Base-by-base conservation (phyloP, 1,140 invertebrate species). In the Drosophila malerkotliana region DNA sequence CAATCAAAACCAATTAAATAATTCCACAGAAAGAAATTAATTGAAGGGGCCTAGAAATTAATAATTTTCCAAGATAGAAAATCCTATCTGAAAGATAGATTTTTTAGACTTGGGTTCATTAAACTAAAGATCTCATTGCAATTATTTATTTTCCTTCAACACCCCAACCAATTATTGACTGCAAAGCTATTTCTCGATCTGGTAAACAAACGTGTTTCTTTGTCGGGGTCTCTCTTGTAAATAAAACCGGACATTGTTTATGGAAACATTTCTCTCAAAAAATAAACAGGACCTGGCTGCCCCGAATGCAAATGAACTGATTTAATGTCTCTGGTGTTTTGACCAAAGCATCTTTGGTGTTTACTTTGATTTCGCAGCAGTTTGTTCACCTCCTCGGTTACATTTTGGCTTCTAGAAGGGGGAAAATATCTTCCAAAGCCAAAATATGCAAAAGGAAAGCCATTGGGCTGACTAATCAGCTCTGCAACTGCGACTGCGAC, bases 391-490 rank as follows among this genome's bases (percentile, higher is more conserved):
- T 84, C 24, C 54, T 41, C n/a, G 30, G 24, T 30, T 47, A 77
- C 32, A 32, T 8, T 32, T 32, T 10, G 32, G 32, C 53, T 32
- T 30, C 41, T 72, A 54, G 18, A 37, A 26, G n/a, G 10, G 34
- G 10, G 41, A 18, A 54, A 52, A 64, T 18, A 53, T 51, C 41
- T 39, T n/a, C n/a, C 18, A 49, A 58, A 59, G 21, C 48, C 48
- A 55, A 72, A 56, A 26, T 53, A 48, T 32, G 15, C 45, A 34
- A n/a, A 21, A 10, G 60, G 55, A 72, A 62, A 53, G 57, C 62
- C 60, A 80, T 64, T 71, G 57, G 47, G 54, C 49, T 47, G 60
- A 72, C 81, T 84, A 80, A 84, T 85, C 81, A 69, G 72, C 34
- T 58, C 59, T n/a, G n/a, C n/a, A n/a, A n/a, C 44, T 21, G 44